Base-by-base conservation (phyloP, 1,140 invertebrate genomes). In the Drosophila athabasca region DNA sequence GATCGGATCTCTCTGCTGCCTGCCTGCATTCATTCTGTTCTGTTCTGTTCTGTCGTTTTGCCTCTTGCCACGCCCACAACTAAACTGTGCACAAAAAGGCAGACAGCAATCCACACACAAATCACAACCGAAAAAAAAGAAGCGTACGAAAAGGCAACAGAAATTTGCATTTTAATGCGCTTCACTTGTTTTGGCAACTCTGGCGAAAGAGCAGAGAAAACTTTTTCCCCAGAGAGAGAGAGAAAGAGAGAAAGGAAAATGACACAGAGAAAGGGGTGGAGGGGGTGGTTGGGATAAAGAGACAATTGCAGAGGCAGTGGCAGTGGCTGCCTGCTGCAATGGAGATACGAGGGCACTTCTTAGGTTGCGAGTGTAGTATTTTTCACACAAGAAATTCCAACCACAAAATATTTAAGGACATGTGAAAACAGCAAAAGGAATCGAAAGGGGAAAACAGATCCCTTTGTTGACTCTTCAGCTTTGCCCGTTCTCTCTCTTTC, bases 101-200 rank as follows among this genome's bases (percentile, higher is more conserved):
- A 65, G 68, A 77, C 58, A 77, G 70, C 61, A 66, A 71, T 69
- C 54, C 79, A 50, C 74, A 65, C 35, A 81, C 81, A 83, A 87
- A 88, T 83, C 79, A 87, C 75, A 88, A 72, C 53, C 69, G 49
- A 64, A 65, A 49, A 43, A 45, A 43, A 45, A 44, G 67, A 74
- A 74, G 70, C 43, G 51, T 58, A 52, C 55, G 59, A 62, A 58
- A 80, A 76, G 8, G 39, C 44, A 64, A 46, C 11, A 39, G 35
- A 83, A 88, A 88, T 88, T 88, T 88, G 83, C 83, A 88, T 88
- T 88, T 88, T 83, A 88, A 88, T 88, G 83, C 83, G 79, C 79
- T 83, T 88, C 83, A 88, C 83, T 88, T 83, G 83, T 88, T 88
- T 79, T 77, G 72, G 58, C 71, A 71, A 72, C 68, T 66, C 77